These are phyloP conservation scores for Lamprologus speciosus DNA, from an alignment of 2,113 vertebrate species.

Conservation along the genomic window DNA sequence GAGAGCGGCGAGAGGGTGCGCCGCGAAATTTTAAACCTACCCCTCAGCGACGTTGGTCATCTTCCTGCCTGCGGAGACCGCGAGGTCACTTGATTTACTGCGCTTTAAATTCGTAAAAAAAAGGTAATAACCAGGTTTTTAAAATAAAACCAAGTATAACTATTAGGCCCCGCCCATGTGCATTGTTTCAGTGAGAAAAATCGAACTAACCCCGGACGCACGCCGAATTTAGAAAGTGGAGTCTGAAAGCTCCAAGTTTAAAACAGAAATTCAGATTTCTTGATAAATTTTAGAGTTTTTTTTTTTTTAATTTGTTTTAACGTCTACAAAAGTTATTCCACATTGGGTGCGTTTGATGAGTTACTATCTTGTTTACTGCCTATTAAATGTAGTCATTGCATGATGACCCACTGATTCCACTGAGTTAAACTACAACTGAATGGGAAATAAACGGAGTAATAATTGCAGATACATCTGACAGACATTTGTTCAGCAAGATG, in stretches of 20 bases:
- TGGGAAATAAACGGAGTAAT: background rate
- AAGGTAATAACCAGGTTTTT: background rate
- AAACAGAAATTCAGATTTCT: background rate
- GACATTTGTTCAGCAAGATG: background rate
- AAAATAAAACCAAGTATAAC: background rate
- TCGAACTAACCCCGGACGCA: background rate
- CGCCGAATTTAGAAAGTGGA: background rate
- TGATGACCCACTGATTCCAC: background rate
- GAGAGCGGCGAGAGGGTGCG: background rate
- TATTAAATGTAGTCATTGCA: background rate
- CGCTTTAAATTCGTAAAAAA: background rate
- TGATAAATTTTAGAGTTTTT: background rate
- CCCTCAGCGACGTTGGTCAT: background rate
- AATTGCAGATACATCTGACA: background rate
- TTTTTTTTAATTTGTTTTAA: fast-evolving
- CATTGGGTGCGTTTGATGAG: background rate
- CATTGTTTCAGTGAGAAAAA: background rate
- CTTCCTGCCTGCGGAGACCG: background rate
- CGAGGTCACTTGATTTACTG: background rate
- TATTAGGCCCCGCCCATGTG: background rate
- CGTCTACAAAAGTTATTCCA: background rate
- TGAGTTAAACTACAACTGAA: background rate
- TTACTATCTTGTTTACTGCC: background rate
- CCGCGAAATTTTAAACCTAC: background rate
- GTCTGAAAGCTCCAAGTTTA: background rate